These are phyloP conservation scores for Chaunax sp. DNA, from an alignment of 2,797 vertebrate genomes.

Conservation along the genomic window DNA sequence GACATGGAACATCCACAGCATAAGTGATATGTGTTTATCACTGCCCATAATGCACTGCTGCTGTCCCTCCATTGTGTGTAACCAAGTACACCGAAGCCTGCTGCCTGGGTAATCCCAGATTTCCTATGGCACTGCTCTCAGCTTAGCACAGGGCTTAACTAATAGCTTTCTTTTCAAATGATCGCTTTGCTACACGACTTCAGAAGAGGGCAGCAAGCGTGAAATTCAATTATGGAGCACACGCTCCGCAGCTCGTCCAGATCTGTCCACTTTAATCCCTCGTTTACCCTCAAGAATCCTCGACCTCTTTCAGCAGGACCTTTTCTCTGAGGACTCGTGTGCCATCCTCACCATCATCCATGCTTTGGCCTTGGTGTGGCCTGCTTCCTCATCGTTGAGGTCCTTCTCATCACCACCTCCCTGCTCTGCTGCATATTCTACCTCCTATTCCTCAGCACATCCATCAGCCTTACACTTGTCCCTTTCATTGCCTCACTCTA, in stretches of 20 bases:
- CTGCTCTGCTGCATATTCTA: slow-evolving; percentile 4
- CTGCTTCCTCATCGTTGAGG: too few relatives aligned
- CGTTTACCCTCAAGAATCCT: slow-evolving; percentile 76
- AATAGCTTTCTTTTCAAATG: slow-evolving; percentile 92
- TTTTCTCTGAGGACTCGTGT: slow-evolving; percentile 33
- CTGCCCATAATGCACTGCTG: slow-evolving; percentile 10
- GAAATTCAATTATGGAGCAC: slow-evolving; percentile 94
- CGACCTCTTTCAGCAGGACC: slow-evolving; percentile 50
- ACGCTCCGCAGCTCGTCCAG: slow-evolving; percentile 87
- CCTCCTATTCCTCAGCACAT: neutral
- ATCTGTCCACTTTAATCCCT: slow-evolving; percentile 86
- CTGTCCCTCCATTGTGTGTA: slow-evolving; percentile 72
- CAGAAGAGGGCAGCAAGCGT: slow-evolving; percentile 92
- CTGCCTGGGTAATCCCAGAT: slow-evolving; percentile 80
- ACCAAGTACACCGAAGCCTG: slow-evolving; percentile 63
- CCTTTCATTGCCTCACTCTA: neutral
- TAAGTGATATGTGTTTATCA: slow-evolving; percentile 23
- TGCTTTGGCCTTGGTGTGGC: slow-evolving; percentile 2
- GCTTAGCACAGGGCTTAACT: slow-evolving; percentile 80
- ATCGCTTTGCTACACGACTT: slow-evolving; percentile 94
- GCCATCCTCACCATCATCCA: slow-evolving; percentile 10
- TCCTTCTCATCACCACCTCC: too few relatives aligned
- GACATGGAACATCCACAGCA: neutral
- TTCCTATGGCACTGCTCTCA: slow-evolving; percentile 77
- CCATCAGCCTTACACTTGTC: neutral